phyloP scores from a whole-genome alignment of 2,797 vertebrate species.

The Eulemur mongoz region DNA sequence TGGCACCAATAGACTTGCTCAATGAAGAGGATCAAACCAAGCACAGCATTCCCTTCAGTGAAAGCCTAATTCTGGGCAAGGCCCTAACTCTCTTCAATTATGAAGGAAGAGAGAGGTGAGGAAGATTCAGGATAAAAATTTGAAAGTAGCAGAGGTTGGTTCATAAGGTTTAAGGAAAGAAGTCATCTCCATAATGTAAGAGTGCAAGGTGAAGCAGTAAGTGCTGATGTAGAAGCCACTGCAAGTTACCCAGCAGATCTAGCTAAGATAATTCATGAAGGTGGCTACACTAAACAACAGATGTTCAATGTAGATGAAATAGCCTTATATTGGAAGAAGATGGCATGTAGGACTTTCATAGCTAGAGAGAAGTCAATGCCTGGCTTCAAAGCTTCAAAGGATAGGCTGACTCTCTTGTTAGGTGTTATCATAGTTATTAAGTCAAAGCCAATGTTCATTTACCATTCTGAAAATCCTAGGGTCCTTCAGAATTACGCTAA shows the following conservation, averaged over 20 bases:
- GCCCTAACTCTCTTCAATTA: not conserved
- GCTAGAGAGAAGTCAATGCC: not conserved
- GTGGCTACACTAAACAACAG: not conserved
- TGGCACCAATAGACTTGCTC: not conserved
- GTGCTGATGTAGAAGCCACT: not conserved
- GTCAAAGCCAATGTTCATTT: not conserved
- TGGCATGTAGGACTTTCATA: not conserved
- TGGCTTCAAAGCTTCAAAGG: not conserved
- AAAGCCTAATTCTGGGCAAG: not conserved
- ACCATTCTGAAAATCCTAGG: not conserved
- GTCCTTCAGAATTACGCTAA: not conserved
- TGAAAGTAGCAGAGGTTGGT: not conserved
- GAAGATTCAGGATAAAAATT: not conserved
- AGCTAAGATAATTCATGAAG: not conserved
- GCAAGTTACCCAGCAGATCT: not conserved
- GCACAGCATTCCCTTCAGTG: not conserved
- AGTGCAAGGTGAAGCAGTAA: not conserved
- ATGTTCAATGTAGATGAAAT: not conserved
- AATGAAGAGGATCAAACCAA: not conserved
- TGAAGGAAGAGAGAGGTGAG: not conserved
- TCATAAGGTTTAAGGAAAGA: not conserved
- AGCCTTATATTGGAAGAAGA: not conserved
- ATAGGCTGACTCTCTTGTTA: not conserved
- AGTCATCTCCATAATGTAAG: not conserved
- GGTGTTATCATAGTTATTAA: not conserved